These are phyloP conservation scores for Metacarcinus magister DNA, from an alignment of 2,888 invertebrate genomes.

Conservation along the genomic window DNA sequence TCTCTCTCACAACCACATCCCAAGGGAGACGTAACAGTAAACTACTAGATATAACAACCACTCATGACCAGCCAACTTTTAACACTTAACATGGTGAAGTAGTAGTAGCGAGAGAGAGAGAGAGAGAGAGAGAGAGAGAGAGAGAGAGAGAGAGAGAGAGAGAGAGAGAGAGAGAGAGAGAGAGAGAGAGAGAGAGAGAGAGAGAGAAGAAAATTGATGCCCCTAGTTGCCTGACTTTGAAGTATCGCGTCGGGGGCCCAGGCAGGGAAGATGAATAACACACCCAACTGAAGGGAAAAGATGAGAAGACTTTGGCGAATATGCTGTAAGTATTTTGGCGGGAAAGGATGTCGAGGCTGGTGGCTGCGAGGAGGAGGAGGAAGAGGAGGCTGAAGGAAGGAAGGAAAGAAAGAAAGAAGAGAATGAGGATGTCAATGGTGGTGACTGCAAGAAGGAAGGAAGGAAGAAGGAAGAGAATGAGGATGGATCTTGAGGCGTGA, in stretches of 20 bases:
- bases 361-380: neutral
- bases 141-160: constrained; percentile 45
- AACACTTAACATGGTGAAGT: neutral
- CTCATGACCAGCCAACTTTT: too few species aligned
- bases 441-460: neutral
- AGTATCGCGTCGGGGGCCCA: neutral
- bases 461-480: neutral
- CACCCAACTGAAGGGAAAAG: constrained; percentile 29
- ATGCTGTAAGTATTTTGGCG: neutral
- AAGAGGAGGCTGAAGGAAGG: too few species aligned
- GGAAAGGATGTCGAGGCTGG: neutral
- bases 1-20: too few species aligned
- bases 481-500: neutral
- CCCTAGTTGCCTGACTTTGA: constrained; percentile 9
- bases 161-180: constrained; percentile 52
- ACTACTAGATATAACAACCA: neutral
- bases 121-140: constrained; percentile 2
- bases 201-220: constrained; percentile 27
- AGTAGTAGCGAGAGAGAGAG: neutral
- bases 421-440: neutral
- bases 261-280: constrained; percentile 38
- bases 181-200: constrained; percentile 34
- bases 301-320: constrained; percentile 41
- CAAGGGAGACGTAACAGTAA: neutral
- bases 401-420: neutral